Evolutionary conservation across 1,140 invertebrate genomes (phyloP), one percentile per base, ranked within the genome.

Genomic region (Caenorhabditis tropicalis): DNA sequence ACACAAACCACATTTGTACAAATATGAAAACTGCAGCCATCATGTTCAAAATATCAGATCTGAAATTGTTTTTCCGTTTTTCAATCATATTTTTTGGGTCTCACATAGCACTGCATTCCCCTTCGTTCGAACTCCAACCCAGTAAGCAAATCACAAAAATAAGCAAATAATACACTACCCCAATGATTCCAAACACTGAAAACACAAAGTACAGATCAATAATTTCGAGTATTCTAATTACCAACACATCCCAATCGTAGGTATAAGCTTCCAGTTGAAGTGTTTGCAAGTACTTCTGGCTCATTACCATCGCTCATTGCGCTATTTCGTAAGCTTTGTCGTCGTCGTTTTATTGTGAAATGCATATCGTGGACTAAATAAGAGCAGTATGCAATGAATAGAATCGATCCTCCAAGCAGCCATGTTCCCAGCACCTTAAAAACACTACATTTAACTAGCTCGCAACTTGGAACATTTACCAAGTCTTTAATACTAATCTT

Each of bases 1-100:
- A 85, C 5, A 85, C 84, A 39, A 85, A 85, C 84, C 84, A 85
- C 70, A 85, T 85, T 46, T 85, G 84, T 16, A 82, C 79, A 82
- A 85, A 85, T 10, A 82, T 85, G 60, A 81, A 85, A 16, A 85
- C 43, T 24, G 70, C 53, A 29, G 84, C 80, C 70, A 85, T 65
- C 16, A 84, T 39, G 31, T 84, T 84, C 21, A 84, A 27, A 60
- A 79, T 58, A 60, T 84, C 79, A 12, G 83, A 58, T 82, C 81
- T 82, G 16, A 60, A 70, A 82, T 12, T 12, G 3, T 46, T 10
- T 24, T 46, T 3, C 2, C 15, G 27, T 29, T 29, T 31, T 31
- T 12, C 9, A 29, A 19, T 0, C 48, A 80, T 43, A 15, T 48
- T 51, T n/a, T 33, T 19, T 70, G 60, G 29, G 29, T 29, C 56